Conservation (phyloP, 2,113 vertebrate genomes). For the Eira barbara region DNA sequence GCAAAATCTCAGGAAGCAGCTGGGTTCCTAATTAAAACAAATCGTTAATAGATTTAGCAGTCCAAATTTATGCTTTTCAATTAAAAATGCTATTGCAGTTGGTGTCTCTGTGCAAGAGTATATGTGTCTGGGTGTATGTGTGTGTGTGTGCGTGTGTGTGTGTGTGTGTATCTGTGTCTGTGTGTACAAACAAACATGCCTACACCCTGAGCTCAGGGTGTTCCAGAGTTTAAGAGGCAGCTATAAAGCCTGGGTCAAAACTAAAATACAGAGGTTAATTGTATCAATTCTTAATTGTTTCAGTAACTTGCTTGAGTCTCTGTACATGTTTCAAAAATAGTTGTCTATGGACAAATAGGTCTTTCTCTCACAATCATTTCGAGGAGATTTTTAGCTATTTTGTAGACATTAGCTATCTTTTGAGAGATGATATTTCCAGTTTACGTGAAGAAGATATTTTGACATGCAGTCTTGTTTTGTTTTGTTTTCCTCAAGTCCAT, state of each 20-base stretch:
- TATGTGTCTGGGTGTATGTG: not conserved
- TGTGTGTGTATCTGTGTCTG: not conserved
- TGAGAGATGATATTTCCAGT: not conserved
- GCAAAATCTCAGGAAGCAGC: slow-evolving; percentile 86
- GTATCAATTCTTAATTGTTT: slow-evolving; percentile 63
- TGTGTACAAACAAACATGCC: slow-evolving; percentile 22
- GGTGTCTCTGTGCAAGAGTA: slow-evolving; percentile 7
- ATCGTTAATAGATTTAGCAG: slow-evolving; percentile 87
- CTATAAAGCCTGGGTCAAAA: slow-evolving; percentile 47
- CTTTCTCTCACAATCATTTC: not conserved
- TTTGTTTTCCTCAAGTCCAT: not conserved
- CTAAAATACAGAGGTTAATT: not conserved
- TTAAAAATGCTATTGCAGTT: slow-evolving; percentile 75
- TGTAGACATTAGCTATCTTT: not conserved
- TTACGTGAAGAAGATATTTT: not conserved
- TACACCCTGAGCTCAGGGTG: not conserved
- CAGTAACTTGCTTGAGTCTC: slow-evolving; percentile 21
- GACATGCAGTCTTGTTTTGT: not conserved
- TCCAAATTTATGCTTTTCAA: slow-evolving; percentile 86
- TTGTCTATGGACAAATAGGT: not conserved
- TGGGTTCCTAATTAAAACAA: slow-evolving; percentile 89
- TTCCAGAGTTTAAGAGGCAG: slow-evolving; percentile 44
- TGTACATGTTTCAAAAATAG: not conserved
- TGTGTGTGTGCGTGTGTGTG: not conserved
- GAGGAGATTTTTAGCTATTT: not conserved